These are phyloP conservation scores for Ptilodon capucinus DNA, from an alignment of 2,888 invertebrate genomes.

Conservation along the genomic window DNA sequence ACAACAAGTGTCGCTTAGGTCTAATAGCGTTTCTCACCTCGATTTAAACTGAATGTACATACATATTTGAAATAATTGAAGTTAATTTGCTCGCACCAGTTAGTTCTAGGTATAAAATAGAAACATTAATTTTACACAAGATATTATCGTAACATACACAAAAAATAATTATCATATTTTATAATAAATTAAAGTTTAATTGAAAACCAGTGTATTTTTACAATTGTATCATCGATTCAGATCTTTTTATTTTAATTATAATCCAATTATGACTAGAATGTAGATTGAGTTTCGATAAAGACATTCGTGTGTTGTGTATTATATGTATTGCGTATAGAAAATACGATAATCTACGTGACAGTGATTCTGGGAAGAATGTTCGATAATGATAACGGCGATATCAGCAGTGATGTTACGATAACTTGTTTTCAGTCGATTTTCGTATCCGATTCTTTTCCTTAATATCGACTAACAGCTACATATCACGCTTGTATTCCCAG, in stretches of 20 bases:
- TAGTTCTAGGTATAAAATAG: too few species aligned
- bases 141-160: too few species aligned
- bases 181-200: slow-evolving; percentile 9
- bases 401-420: not conserved
- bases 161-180: too few species aligned
- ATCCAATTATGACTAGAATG: slow-evolving; percentile 25
- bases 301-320: not conserved
- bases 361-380: slow-evolving; percentile 13
- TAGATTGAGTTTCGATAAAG: slow-evolving; percentile 1
- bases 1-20: too few species aligned
- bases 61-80: too few species aligned
- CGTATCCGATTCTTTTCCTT: not conserved
- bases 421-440: not conserved
- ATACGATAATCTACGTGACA: slow-evolving; percentile 6
- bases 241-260: slow-evolving; percentile 9
- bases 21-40: too few species aligned
- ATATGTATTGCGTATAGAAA: not conserved
- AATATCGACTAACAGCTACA: not conserved
- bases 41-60: too few species aligned
- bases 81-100: too few species aligned
- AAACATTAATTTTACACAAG: too few species aligned
- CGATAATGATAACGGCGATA: not conserved
- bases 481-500: too few species aligned
- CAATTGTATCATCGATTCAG: slow-evolving; percentile 9
- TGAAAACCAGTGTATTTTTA: slow-evolving; percentile 14